Evolutionary conservation across 2,113 vertebrate genomes (phyloP).

Genomic region (Montifringilla adamsi): DNA sequence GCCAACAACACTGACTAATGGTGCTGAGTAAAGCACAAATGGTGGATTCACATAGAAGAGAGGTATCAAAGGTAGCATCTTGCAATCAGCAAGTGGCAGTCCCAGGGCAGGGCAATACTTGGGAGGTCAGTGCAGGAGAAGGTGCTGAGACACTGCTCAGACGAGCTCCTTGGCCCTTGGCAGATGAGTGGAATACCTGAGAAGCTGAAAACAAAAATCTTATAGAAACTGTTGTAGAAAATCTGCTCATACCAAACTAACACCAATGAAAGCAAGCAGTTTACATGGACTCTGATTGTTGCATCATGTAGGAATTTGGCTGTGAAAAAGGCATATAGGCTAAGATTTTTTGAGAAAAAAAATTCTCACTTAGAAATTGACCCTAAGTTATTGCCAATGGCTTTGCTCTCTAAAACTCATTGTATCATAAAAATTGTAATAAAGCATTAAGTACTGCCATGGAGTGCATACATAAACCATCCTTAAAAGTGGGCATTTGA

Average conservation of each 20-base stretch:
- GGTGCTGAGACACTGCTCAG: background rate
- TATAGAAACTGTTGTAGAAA: background rate
- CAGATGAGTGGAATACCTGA: background rate
- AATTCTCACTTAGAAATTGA: background rate
- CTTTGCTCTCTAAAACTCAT: background rate
- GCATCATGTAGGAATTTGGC: background rate
- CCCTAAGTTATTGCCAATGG: background rate
- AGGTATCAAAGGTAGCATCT: background rate
- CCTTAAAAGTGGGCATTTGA: background rate
- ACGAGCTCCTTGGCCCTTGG: background rate
- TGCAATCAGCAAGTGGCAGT: background rate
- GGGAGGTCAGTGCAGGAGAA: background rate
- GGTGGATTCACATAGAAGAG: background rate
- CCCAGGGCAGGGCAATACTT: background rate
- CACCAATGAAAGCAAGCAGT: background rate
- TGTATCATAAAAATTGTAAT: background rate
- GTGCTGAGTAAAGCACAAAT: background rate
- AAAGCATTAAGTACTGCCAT: conserved; percentile 1
- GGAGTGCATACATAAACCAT: background rate
- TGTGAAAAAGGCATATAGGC: background rate
- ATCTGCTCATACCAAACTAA: background rate
- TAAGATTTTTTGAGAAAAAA: background rate
- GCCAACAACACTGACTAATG: background rate
- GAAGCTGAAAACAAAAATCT: background rate
- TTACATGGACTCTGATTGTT: background rate